These are phyloP conservation scores for Neomonachus schauinslandi DNA, from an alignment of 2,113 vertebrate species.

Conservation along the genomic window DNA sequence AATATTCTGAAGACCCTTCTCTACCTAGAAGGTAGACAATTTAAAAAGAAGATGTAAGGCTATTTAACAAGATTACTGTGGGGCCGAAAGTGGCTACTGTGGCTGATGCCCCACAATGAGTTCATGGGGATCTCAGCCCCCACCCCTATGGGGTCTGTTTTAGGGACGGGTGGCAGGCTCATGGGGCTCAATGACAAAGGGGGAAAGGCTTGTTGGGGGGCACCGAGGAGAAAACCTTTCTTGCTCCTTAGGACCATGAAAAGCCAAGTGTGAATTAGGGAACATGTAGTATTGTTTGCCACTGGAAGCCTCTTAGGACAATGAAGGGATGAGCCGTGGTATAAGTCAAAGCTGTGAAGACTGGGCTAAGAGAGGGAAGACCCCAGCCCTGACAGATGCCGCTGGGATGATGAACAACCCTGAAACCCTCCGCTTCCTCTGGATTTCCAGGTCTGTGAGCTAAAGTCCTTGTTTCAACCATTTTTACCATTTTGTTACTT, in stretches of 20 bases:
- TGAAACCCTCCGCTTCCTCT: background rate
- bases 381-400: fast-evolving
- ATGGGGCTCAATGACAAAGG: background rate
- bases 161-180: background rate
- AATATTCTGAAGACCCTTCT: slow-evolving; percentile 24
- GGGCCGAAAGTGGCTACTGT: background rate
- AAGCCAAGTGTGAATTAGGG: background rate
- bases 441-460: background rate
- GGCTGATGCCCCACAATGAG: background rate
- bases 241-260: background rate
- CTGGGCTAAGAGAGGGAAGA: background rate
- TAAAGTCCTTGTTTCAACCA: background rate
- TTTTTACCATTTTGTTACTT: background rate
- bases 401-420: background rate
- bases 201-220: background rate
- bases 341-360: background rate
- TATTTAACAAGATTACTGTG: background rate
- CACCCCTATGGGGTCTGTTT: background rate
- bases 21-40: background rate
- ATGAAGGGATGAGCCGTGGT: background rate
- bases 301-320: background rate
- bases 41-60: background rate
- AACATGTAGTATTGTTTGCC: background rate
- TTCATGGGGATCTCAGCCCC: background rate
- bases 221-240: background rate